Evolutionary conservation across 2,888 invertebrate genomes (phyloP), one percentile per base, ranked within the genome.

Genomic region (Nomada ferruginata): DNA sequence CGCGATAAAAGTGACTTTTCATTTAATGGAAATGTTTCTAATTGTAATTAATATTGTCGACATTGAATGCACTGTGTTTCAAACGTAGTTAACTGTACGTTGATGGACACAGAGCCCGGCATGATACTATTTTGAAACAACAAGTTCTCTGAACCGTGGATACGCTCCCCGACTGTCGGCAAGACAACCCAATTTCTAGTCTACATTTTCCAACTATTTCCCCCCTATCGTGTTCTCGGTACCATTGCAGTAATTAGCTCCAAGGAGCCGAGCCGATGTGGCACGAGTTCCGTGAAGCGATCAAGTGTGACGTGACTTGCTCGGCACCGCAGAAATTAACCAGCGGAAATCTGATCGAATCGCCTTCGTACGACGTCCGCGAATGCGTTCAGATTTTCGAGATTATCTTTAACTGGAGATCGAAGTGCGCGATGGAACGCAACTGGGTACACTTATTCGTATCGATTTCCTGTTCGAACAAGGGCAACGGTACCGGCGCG

Each of bases 211-310:
- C 44, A 3, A 10, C 68, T 15, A 70, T 72, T 65, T 71, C n/a
- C 61, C 63, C n/a, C 15, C 7, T 50, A 47, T 15, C 71, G 50
- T 47, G 59, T 60, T 61, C 75, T 36, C 26, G 50, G 42, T 50
- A 60, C 13, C 11, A 70, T 71, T 47, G 53, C 79, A 47, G 13
- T 60, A 59, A 69, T 77, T 77, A 81, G 66, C 42, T 53, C 42
- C 47, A n/a, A 13, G 13, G 36, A 52, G 55, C 10, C 60, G 23
- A 64, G 20, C 15, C 57, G 26, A 71, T 71, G 10, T 53, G 29
- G 59, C n/a, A 5, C 55, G 36, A 42, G 53, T 77, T 77, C 77
- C 53, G 2, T 15, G 80, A 69, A 81, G 69, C 11, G 63, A 69
- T 71, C 60, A 57, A 44, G 36, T 20, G 36, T 7, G 36, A 53